Evolutionary conservation across 2,113 vertebrate genomes (phyloP).

Genomic region (Tretioscincus oriximinensis): DNA sequence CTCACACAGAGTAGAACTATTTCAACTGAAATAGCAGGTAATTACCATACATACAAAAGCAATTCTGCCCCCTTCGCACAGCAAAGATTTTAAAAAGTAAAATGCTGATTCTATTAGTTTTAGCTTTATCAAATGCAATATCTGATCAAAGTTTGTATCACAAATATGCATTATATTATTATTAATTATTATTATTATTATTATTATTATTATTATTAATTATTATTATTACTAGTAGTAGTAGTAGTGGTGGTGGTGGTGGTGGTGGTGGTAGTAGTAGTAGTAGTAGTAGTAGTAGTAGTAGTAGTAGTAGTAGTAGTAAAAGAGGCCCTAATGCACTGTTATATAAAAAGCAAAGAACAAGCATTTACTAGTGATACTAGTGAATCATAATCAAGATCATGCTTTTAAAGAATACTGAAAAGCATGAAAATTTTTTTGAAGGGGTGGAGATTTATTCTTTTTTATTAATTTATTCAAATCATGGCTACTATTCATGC

Average conservation of each 20-base stretch:
- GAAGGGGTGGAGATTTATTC: too few relatives aligned
- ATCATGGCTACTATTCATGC: too few relatives aligned
- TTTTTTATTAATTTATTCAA: too few relatives aligned
- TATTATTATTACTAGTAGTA: too few relatives aligned
- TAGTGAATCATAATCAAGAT: neutral
- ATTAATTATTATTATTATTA: neutral
- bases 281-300: neutral
- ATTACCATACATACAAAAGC: conserved; percentile 32
- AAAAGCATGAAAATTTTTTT: neutral
- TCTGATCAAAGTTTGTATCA: neutral
- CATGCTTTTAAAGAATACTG: neutral
- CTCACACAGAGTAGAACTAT: conserved; percentile 29
- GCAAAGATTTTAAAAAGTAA: neutral
- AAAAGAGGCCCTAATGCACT: neutral
- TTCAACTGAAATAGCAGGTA: conserved; percentile 38
- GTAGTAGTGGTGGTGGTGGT: too few relatives aligned
- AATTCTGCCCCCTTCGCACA: conserved; percentile 7
- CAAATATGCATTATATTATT: neutral
- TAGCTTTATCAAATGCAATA: conserved; percentile 40
- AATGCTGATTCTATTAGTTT: conserved; percentile 42
- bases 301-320: neutral
- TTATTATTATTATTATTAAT: too few relatives aligned
- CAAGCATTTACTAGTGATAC: neutral
- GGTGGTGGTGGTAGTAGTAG: too few relatives aligned
- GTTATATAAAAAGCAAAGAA: neutral